phyloP scores from a whole-genome alignment of 2,888 invertebrate species.

The Callinectes sapidus region DNA sequence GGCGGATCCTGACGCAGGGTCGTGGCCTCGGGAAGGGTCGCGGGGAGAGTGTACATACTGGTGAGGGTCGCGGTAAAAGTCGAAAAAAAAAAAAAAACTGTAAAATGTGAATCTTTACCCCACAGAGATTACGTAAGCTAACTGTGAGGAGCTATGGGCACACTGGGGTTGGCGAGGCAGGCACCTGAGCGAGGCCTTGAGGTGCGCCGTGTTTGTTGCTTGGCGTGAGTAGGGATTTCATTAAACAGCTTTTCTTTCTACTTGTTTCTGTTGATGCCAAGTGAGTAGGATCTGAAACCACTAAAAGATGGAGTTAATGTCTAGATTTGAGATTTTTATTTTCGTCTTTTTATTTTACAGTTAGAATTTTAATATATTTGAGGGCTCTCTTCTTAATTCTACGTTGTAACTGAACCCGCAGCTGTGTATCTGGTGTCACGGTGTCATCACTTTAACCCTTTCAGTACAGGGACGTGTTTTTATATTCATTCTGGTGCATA shows the following conservation, averaged over 20 bases:
- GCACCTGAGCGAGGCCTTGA: neutral
- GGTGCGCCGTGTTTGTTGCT: neutral
- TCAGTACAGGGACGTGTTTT: no score
- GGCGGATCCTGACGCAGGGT: neutral
- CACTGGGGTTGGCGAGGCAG: neutral
- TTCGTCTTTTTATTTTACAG: neutral
- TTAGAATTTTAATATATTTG: neutral
- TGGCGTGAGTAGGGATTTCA: neutral
- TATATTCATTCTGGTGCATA: no score
- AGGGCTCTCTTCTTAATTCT: neutral
- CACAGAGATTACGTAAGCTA: neutral
- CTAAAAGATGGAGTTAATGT: neutral
- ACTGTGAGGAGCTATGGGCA: neutral
- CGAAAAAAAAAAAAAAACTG: neutral
- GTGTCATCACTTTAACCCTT: no score
- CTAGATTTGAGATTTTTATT: neutral
- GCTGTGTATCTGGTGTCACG: neutral
- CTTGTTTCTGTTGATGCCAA: neutral
- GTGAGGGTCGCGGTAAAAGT: neutral
- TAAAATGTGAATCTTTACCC: conserved; percentile 5
- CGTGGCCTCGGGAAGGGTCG: neutral
- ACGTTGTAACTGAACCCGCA: no score
- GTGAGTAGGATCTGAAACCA: neutral
- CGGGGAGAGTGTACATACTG: neutral
- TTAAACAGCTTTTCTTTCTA: neutral